A percentile compares a stretch with the other conserved stretches of the same genome.
phyloP scores from a whole-genome alignment of 2,797 vertebrate species.

The Ataeniobius toweri region DNA sequence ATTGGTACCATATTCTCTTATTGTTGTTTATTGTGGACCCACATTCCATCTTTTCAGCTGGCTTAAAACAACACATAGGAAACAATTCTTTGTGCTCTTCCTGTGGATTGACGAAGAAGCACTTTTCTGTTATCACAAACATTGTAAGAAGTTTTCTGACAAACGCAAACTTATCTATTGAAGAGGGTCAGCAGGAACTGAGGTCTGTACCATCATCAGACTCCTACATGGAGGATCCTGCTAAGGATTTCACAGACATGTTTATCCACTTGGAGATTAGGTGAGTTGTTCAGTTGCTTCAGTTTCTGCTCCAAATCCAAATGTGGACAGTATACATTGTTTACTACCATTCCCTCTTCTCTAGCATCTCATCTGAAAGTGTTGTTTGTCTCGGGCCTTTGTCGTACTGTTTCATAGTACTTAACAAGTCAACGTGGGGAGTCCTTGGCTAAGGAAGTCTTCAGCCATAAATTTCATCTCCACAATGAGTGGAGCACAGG shows the following conservation, averaged over 20 bases:
- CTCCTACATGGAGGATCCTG: not conserved
- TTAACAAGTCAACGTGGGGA: constrained; percentile 84
- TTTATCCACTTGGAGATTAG: not conserved
- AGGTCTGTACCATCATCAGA: not conserved
- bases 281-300: not conserved
- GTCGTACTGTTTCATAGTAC: constrained; percentile 62
- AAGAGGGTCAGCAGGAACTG: not conserved
- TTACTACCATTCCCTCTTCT: constrained; percentile 53
- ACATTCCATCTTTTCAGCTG: not conserved
- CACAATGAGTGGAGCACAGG: constrained; percentile 76
- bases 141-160: not conserved
- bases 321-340: constrained; percentile 39
- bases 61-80: not conserved
- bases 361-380: constrained; percentile 75
- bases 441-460: constrained; percentile 83
- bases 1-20: no score
- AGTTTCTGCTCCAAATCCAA: constrained; percentile 24
- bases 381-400: constrained; percentile 66
- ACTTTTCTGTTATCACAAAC: not conserved
- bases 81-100: not conserved
- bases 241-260: not conserved
- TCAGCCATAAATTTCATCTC: constrained; percentile 82
- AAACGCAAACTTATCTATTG: not conserved
- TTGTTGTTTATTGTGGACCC: no score
- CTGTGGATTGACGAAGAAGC: not conserved